Conservation (phyloP, 2,888 invertebrate genomes). For the Nebria brevicollis region DNA sequence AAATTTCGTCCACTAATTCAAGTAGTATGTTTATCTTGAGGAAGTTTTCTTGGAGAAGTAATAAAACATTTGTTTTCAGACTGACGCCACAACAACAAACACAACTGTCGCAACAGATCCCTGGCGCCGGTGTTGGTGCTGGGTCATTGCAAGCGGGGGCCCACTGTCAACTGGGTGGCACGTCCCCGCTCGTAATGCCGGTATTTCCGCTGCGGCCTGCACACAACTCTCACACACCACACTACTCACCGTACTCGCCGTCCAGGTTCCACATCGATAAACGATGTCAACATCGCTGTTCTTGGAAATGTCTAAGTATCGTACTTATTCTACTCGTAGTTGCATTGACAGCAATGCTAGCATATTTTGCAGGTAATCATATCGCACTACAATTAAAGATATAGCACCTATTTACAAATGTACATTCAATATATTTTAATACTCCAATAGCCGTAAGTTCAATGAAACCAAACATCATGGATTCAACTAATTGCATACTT, state of each 20-base stretch:
- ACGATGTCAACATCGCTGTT: slow-evolving; percentile 91
- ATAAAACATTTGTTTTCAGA: slow-evolving; percentile 52
- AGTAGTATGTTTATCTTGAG: neutral
- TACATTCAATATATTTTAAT: slow-evolving; percentile 51
- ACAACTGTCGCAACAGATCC: slow-evolving; percentile 68
- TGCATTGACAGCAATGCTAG: slow-evolving; percentile 90
- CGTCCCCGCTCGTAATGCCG: slow-evolving; percentile 85
- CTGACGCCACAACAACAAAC: slow-evolving; percentile 63
- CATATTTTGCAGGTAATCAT: slow-evolving; percentile 94
- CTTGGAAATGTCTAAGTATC: slow-evolving; percentile 97
- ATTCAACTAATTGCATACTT: slow-evolving; percentile 88
- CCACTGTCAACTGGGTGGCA: slow-evolving; percentile 75
- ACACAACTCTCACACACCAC: slow-evolving; percentile 74
- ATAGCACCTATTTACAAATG: neutral
- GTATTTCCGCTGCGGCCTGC: slow-evolving; percentile 83
- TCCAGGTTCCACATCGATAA: slow-evolving; percentile 95
- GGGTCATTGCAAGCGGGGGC: slow-evolving; percentile 69
- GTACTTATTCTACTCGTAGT: slow-evolving; percentile 91
- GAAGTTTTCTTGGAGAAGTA: slow-evolving; percentile 53
- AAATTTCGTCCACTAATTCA: neutral
- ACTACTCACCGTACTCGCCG: slow-evolving; percentile 90
- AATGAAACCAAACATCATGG: slow-evolving; percentile 84
- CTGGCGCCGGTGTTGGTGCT: slow-evolving; percentile 66
- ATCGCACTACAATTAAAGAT: slow-evolving; percentile 17
- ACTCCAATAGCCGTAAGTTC: slow-evolving; percentile 84